A percentile compares a stretch with the other conserved stretches of the same genome.
Conservation (phyloP, 2,113 vertebrate species). For the Conger conger region DNA sequence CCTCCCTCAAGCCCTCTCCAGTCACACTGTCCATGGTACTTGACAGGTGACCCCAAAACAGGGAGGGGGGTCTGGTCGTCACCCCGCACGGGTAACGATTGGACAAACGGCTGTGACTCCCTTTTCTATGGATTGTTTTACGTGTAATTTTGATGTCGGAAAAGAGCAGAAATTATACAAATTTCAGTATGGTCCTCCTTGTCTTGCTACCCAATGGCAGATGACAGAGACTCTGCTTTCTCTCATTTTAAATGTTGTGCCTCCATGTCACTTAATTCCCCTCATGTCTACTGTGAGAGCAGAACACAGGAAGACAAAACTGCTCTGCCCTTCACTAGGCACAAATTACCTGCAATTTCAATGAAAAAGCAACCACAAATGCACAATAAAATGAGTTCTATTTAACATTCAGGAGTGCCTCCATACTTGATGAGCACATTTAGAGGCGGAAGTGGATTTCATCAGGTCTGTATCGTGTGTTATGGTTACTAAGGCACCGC, state of each 20-base stretch:
- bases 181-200: neutral
- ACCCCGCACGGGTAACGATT: neutral
- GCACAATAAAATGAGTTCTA: neutral
- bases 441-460: constrained; percentile 2
- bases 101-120: neutral
- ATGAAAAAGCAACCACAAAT: neutral
- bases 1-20: neutral
- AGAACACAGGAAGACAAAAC: neutral
- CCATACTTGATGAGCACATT: neutral
- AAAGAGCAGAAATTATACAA: constrained; percentile 7
- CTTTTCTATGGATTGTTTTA: constrained; percentile 24
- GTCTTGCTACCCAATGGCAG: neutral
- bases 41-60: neutral
- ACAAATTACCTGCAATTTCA: neutral
- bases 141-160: constrained; percentile 18
- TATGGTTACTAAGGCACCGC: constrained; percentile 19
- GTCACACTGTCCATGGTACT: neutral
- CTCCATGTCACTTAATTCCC: neutral
- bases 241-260: neutral
- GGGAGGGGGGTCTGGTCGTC: neutral
- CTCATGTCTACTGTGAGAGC: neutral
- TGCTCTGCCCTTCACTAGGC: neutral
- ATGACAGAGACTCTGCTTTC: neutral
- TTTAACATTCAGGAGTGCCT: neutral
- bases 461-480: constrained; percentile 9